Base-by-base conservation (phyloP, 1,140 invertebrate species). In the Macrocentrus cingulum region DNA sequence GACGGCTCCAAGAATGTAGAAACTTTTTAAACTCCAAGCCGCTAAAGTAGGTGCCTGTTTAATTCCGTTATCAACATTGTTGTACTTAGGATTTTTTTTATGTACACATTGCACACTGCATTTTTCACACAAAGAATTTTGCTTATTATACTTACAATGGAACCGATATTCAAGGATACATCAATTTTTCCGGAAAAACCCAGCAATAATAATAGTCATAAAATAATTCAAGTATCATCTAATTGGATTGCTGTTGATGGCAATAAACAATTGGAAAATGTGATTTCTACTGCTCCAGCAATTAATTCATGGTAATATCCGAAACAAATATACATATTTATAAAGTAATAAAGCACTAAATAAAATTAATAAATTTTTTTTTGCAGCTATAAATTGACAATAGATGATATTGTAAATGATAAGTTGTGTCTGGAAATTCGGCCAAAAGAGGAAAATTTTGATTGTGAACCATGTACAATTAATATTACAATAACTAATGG, bases 401-500 rank as follows among this genome's bases (percentile, higher is more conserved):
- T 73, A 0, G 74, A 77, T 19, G 70, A 78, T 41, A 60, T 78
- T 36, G 75, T 73, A 29, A 69, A 66, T 16, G 45, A 71, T 5
- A 60, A 75, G 32, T 72, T 74, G 8, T 76, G 77, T 48, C 55
- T 80, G 6, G 64, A 61, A 41, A 56, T 81, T 15, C 61, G 66
- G 65, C 56, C 69, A 29, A 61, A 52, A 2, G 42, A 56, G 22
- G 48, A 48, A n/a, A n/a, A n/a, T n/a, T n/a, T n/a, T 9, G 62
- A 65, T 6, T 48, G 44, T 9, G 73, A 76, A 34, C 56, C 66
- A 11, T 80, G 77, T 48, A 67, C 60, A 20, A 20, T 80, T 6
- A 66, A 76, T 19, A 75, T 80, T 29, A 72, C 74, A 51, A 15
- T 77, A 37, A 70, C 44, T 13, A 74, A 75, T 50, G 57, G 62